Evolutionary conservation across 2,888 invertebrate genomes (phyloP).

Genomic region (Euproctis similis): DNA sequence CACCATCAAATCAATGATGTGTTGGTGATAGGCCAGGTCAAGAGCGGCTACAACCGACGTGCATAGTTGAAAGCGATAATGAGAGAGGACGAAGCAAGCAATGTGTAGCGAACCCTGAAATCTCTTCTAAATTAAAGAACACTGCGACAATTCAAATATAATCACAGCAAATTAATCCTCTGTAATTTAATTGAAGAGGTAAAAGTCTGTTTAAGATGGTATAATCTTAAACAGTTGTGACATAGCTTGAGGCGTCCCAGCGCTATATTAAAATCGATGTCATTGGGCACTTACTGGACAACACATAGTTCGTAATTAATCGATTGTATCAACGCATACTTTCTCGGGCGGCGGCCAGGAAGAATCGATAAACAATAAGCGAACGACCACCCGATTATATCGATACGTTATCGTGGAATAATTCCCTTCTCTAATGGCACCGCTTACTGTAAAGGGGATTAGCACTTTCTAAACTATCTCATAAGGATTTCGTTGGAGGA

Average conservation of each 20-base stretch:
- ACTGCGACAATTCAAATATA: constrained; percentile 5
- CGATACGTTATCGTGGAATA: constrained; percentile 64
- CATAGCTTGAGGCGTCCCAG: constrained; percentile 15
- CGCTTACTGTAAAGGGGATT: constrained; percentile 59
- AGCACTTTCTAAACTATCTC: constrained; percentile 70
- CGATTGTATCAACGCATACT: constrained; percentile 56
- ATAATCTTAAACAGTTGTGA: constrained; percentile 18
- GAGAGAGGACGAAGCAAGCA: no score
- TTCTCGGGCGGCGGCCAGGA: constrained; percentile 43
- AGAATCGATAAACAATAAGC: constrained; percentile 71
- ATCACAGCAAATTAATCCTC: constrained; percentile 14
- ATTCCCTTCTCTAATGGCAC: constrained; percentile 67
- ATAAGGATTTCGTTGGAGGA: constrained; percentile 50
- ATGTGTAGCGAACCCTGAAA: no score
- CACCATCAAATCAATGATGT: no score
- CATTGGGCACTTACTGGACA: constrained; percentile 58
- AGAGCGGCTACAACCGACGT: no score
- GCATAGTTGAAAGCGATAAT: no score
- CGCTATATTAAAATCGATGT: constrained; percentile 42
- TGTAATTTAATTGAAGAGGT: constrained; percentile 10
- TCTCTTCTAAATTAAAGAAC: no score
- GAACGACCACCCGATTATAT: constrained; percentile 57
- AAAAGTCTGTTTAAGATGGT: constrained; percentile 13
- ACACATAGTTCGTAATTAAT: constrained; percentile 59
- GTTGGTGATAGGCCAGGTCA: no score